These are phyloP conservation scores for Aporrectodea caliginosa DNA, from an alignment of 1,140 invertebrate species.

Conservation along the genomic window DNA sequence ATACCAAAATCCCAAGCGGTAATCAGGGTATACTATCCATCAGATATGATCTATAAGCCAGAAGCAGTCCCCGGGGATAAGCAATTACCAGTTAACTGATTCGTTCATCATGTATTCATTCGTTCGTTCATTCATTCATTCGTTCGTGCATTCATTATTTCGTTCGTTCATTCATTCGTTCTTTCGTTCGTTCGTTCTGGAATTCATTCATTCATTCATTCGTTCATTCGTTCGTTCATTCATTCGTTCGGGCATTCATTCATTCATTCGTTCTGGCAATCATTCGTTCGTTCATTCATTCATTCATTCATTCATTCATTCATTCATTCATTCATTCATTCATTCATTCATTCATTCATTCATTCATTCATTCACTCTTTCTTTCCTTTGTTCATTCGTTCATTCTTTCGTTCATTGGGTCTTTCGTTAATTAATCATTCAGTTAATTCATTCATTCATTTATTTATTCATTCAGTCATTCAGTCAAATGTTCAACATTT, in stretches of 20 bases:
- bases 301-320: background rate
- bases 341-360: background rate
- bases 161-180: background rate
- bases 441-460: too few relatives aligned
- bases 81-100: too few relatives aligned
- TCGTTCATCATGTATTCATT: background rate
- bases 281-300: background rate
- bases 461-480: too few relatives aligned
- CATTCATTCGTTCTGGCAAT: background rate
- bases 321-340: background rate
- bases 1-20: too few relatives aligned
- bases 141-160: background rate
- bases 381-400: too few relatives aligned
- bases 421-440: too few relatives aligned
- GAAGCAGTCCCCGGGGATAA: too few relatives aligned
- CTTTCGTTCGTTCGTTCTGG: background rate
- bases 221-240: background rate
- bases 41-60: too few relatives aligned
- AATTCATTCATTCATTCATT: background rate
- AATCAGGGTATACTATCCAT: too few relatives aligned
- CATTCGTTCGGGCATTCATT: background rate
- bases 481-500: too few relatives aligned
- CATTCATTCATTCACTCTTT: background rate
- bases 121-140: background rate
- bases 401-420: too few relatives aligned